Evolutionary conservation across 2,888 invertebrate species (phyloP), one percentile per base, ranked within the genome.

Genomic region (Hedychridium roseum): DNA sequence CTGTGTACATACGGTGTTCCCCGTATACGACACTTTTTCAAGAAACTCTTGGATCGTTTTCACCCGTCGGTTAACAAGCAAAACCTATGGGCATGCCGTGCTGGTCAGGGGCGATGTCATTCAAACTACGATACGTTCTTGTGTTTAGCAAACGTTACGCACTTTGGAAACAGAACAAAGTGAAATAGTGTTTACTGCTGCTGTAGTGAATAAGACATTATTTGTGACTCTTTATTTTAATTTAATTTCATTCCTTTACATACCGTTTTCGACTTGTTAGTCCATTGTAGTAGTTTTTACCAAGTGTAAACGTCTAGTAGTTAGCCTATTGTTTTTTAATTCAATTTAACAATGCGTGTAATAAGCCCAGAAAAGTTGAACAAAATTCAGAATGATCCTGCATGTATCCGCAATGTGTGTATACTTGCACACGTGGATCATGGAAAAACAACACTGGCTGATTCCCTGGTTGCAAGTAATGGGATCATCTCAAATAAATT

Each of bases 361-460:
- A 80, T 87, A 31, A 82, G 81, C 57, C 73, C 81, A 3, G 79
- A 82, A 11, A 86, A 85, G 78, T 80, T 90, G 54, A 75, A 78
- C 14, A 80, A 85, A 64, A 84, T 93, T 52, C 93, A 93, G 80
- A 85, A 83, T 64, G 82, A 84, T 64, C 85, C 89, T 7, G 75
- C 82, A 49, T 84, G 84, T 72, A 89, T 97, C 65, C 84, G 97
- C 43, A 97, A 97, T 81, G 91, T 98, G 68, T 97, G 97, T 78
- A 97, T 98, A 68, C 83, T 98, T 71, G 98, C 97, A 7, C 97
- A 98, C 83, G 97, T 98, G 57, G 97, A 98, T 79, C 98, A 98
- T 84, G 97, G 98, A 0, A 98, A 98, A 81, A 98, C 97, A 1
- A 97, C 97, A 1, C 80, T 98, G 59, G 96, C 97, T 0, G 97